phyloP scores from a whole-genome alignment of 2,797 vertebrate species.

The Harpagifer antarcticus region DNA sequence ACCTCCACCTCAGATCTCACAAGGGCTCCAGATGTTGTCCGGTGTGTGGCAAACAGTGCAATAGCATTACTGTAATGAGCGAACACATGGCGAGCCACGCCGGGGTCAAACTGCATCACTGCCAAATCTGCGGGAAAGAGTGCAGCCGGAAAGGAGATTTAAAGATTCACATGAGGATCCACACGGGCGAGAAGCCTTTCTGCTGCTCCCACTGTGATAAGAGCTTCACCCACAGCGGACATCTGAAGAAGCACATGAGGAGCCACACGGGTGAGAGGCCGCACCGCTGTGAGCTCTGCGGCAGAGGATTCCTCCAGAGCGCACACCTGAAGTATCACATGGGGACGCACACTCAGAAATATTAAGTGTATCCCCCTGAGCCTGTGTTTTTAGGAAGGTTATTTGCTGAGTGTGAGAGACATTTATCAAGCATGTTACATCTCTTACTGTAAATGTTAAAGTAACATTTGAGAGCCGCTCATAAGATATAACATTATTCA shows the following conservation, averaged over 20 bases:
- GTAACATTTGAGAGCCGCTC: neutral
- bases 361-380: neutral
- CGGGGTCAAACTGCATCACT: conserved; percentile 71
- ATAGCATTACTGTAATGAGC: conserved; percentile 37
- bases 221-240: conserved; percentile 75
- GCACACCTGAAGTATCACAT: conserved; percentile 72
- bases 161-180: conserved; percentile 77
- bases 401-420: neutral
- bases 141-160: conserved; percentile 74
- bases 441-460: neutral
- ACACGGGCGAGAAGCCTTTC: conserved; percentile 78
- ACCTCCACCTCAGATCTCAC: conserved; percentile 59
- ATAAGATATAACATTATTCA: neutral
- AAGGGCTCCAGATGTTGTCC: conserved; percentile 55
- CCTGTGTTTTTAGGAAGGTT: neutral
- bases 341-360: conserved; percentile 59
- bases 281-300: conserved; percentile 65
- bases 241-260: conserved; percentile 74
- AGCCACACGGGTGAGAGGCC: conserved; percentile 75
- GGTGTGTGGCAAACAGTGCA: conserved; percentile 66
- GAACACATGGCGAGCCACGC: conserved; percentile 71
- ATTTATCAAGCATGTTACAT: neutral
- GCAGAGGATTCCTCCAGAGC: conserved; percentile 68
- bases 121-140: conserved; percentile 71
- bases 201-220: conserved; percentile 70